Percentiles rank a stretch among this genome's conserved stretches.
Evolutionary conservation across 2,113 vertebrate species (phyloP).

Genomic region (Phaetusa simplex): DNA sequence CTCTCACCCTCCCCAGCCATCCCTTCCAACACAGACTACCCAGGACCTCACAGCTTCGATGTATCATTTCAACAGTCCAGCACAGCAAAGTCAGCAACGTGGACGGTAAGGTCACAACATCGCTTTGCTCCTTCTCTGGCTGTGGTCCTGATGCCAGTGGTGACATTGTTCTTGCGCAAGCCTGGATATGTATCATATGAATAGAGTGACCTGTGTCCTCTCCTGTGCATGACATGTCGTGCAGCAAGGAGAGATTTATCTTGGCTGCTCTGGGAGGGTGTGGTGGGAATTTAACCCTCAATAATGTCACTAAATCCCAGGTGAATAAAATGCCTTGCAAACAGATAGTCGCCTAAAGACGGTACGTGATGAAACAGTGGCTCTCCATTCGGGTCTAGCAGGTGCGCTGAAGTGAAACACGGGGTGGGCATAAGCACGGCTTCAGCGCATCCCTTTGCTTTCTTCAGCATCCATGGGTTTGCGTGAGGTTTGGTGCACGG

Average conservation of each 20-base stretch:
- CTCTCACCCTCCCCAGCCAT: constrained; percentile 96
- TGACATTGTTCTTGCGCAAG: not conserved
- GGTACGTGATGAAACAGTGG: fast-evolving
- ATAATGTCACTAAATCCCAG: constrained; percentile 16
- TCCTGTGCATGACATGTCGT: not conserved
- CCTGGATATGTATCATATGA: too few relatives aligned
- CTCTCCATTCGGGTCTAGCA: not conserved
- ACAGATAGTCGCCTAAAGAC: not conserved
- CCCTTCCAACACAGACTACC: constrained; percentile 98
- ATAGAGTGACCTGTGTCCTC: not conserved
- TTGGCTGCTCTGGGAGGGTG: constrained; percentile 22
- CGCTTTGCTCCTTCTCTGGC: not conserved
- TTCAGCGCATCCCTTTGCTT: not conserved
- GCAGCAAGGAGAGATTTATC: not conserved
- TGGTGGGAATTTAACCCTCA: constrained; percentile 32
- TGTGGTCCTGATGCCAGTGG: not conserved
- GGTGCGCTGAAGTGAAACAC: not conserved
- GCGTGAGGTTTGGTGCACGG: fast-evolving
- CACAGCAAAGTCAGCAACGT: constrained; percentile 97
- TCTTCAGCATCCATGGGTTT: fast-evolving
- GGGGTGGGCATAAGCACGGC: not conserved
- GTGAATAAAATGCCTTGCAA: not conserved
- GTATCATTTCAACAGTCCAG: constrained; percentile 99
- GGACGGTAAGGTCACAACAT: constrained; percentile 87
- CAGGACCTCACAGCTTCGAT: constrained; percentile 95